Conservation (phyloP, 2,888 invertebrate genomes). For the Lampropteryx suffumata region DNA sequence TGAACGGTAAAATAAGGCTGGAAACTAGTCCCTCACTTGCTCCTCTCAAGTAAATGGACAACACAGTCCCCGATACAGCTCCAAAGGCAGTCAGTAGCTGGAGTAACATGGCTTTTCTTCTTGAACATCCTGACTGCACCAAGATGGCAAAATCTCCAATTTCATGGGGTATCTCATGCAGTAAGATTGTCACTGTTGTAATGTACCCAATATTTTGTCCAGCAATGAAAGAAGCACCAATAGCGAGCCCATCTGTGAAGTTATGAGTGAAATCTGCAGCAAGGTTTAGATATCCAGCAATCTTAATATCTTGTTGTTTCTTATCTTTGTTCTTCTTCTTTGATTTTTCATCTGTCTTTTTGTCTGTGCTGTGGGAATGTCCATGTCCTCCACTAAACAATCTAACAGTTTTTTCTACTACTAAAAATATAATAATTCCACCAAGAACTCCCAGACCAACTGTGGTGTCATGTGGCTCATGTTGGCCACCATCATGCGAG, state of each 20-base stretch:
- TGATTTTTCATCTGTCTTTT: slow-evolving; percentile 66
- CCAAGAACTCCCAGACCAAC: slow-evolving; percentile 97
- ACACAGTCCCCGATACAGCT: slow-evolving; percentile 95
- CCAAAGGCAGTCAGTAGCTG: slow-evolving; percentile 97
- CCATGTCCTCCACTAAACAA: slow-evolving; percentile 92
- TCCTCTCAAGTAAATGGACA: slow-evolving; percentile 93
- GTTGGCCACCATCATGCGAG: slow-evolving; percentile 72
- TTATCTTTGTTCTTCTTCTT: slow-evolving; percentile 65
- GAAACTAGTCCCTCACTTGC: slow-evolving; percentile 86
- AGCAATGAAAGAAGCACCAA: slow-evolving; percentile 98
- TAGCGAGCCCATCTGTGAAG: slow-evolving; percentile 99
- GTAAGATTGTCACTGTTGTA: slow-evolving; percentile 96
- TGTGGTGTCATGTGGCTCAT: slow-evolving; percentile 89
- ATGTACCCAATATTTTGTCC: slow-evolving; percentile 93
- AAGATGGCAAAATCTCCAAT: slow-evolving; percentile 99
- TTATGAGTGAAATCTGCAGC: slow-evolving; percentile 99
- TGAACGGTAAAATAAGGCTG: slow-evolving; percentile 97
- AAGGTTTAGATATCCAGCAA: slow-evolving; percentile 94
- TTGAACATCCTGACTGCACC: slow-evolving; percentile 97
- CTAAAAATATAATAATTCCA: slow-evolving; percentile 95
- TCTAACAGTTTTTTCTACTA: slow-evolving; percentile 96
- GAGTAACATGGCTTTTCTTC: slow-evolving; percentile 96
- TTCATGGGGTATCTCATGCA: slow-evolving; percentile 99
- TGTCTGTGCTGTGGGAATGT: slow-evolving; percentile 85
- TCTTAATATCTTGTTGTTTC: slow-evolving; percentile 73